Conservation (phyloP, 2,113 vertebrate genomes). For the Oncorhynchus mykiss region DNA sequence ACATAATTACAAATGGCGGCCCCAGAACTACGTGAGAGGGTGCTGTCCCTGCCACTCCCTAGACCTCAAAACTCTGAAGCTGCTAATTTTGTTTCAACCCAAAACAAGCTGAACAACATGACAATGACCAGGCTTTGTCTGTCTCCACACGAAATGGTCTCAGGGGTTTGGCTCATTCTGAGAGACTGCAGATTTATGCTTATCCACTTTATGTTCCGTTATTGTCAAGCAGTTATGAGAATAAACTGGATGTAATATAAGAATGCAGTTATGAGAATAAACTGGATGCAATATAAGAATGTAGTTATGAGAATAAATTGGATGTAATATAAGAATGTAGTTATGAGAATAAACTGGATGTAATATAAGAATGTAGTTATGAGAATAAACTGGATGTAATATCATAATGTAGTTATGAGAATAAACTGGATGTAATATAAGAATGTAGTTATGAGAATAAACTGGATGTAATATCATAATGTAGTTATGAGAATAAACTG, state of each 20-base stretch:
- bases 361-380: too few species aligned
- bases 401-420: too few species aligned
- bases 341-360: too few species aligned
- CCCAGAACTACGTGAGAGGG: constrained; percentile 53
- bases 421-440: too few species aligned
- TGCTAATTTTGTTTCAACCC: constrained; percentile 66
- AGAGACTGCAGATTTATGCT: constrained; percentile 38
- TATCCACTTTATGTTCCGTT: constrained; percentile 46
- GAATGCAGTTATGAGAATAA: not conserved
- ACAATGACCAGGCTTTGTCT: constrained; percentile 65
- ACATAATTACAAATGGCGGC: constrained; percentile 70
- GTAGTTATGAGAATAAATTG: too few species aligned
- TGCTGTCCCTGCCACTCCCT: constrained; percentile 29
- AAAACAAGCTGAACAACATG: constrained; percentile 67
- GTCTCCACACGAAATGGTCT: constrained; percentile 51
- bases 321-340: too few species aligned
- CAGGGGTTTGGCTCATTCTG: constrained; percentile 63
- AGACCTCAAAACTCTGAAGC: constrained; percentile 65
- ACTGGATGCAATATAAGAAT: not conserved
- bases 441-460: too few species aligned
- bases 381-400: too few species aligned
- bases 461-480: too few species aligned
- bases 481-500: too few species aligned
- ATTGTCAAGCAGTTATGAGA: constrained; percentile 29
- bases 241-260: constrained; percentile 13